Conservation (phyloP, 2,888 invertebrate genomes). For the Erynnis tages region DNA sequence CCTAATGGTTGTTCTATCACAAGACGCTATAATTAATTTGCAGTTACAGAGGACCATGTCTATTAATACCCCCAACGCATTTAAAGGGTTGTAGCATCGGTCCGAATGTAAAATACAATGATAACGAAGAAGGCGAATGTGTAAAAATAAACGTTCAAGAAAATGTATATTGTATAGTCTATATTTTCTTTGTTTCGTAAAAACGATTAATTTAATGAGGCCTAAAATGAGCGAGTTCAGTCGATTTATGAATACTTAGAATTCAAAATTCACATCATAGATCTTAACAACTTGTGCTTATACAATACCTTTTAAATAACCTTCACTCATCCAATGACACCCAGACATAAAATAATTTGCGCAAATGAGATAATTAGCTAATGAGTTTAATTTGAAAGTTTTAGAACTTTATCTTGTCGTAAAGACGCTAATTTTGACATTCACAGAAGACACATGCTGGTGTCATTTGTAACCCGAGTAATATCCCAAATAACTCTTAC, state of each 20-base stretch:
- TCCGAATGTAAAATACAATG: slow-evolving; percentile 61
- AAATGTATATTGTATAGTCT: too few species aligned
- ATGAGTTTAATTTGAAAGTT: slow-evolving; percentile 14
- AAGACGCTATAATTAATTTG: slow-evolving; percentile 36
- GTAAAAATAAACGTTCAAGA: too few species aligned
- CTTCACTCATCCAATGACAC: too few species aligned
- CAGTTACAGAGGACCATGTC: slow-evolving; percentile 51
- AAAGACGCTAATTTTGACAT: slow-evolving; percentile 8
- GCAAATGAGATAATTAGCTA: slow-evolving; percentile 15
- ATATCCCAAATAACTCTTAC: not conserved
- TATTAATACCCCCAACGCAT: slow-evolving; percentile 51
- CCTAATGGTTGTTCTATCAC: slow-evolving; percentile 8
- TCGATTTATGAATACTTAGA: too few species aligned
- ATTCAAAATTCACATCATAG: too few species aligned
- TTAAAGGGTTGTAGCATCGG: slow-evolving; percentile 50
- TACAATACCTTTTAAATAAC: too few species aligned
- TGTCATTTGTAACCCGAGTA: slow-evolving; percentile 2
- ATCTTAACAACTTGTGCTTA: too few species aligned
- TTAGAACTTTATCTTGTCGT: not conserved
- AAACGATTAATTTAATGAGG: too few species aligned
- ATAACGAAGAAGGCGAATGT: too few species aligned
- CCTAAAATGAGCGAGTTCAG: too few species aligned
- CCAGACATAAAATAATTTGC: too few species aligned
- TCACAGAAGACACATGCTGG: slow-evolving; percentile 2
- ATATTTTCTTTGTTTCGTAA: too few species aligned